Evolutionary conservation across 1,140 invertebrate species (phyloP), one percentile per base, ranked within the genome.

Genomic region (Himalopsyche phryganea): DNA sequence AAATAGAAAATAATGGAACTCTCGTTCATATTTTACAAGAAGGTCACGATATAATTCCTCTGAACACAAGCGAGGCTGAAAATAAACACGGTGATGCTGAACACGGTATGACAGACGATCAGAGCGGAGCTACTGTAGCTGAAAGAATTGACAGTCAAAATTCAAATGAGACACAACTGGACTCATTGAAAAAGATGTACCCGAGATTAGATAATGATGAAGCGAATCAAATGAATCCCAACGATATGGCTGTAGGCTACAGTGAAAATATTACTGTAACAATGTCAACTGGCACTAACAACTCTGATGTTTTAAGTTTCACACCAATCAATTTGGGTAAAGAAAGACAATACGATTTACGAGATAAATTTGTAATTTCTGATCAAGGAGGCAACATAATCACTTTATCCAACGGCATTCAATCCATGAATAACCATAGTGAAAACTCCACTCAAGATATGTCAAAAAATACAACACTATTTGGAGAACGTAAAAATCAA

Each of bases 1-100:
- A 85, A 65, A 70, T 80, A 17, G 81, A 82, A 70, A 82, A 77
- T 50, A 77, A 81, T 67, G 80, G 79, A 63, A 77, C 72, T 20
- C 70, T 81, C 19, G 73, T 81, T 0, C 78, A 81, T 63, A 80
- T 78, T 66, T 65, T 81, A 33, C 76, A 80, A 69, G 76, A 74
- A 65, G 73, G 75, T 1, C 72, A 76, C 58, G 76, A 78, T 63
- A 59, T 77, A 38, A 74, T 76, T 45, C 67, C 70, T 6, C 54
- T 60, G 32, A 46, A 18, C 13, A 41, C 28, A 14, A 58, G 61
- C 49, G 58, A 64, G 18, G 54, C 66, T 40, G 66, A 70, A 57
- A 57, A 61, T 50, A 58, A 60, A 47, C 45, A 57, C 11, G 53
- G 44, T 38, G 56, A 61, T 41, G 52, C 46, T 7, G 40, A 66